Conservation (phyloP, 2,888 invertebrate genomes). For the Diaprepes abbreviatus region DNA sequence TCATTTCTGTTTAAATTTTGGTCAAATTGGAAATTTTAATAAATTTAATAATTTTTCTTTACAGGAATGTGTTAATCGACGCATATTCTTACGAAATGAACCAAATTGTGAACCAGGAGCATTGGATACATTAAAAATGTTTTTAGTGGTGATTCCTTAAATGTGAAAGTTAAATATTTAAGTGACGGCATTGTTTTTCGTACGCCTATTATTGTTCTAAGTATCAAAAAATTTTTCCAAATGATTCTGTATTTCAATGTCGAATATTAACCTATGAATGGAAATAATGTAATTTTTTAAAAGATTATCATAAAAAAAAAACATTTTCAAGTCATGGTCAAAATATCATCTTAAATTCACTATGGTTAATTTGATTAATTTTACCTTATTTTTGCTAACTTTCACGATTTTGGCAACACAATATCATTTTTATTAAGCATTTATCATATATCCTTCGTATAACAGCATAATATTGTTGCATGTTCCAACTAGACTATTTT, state of each 20-base stretch:
- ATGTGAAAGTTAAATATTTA: background rate
- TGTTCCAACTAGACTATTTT: no score
- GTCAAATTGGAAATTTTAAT: constrained; percentile 46
- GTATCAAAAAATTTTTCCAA: background rate
- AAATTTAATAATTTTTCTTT: constrained; percentile 49
- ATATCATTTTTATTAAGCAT: no score
- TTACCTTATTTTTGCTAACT: no score
- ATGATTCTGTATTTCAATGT: background rate
- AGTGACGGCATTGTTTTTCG: background rate
- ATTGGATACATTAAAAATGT: constrained; percentile 49
- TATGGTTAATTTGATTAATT: no score
- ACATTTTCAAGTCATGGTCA: no score
- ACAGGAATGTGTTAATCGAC: constrained; percentile 46
- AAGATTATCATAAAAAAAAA: no score
- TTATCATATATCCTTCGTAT: no score
- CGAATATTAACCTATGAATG: background rate
- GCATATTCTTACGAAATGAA: constrained; percentile 52
- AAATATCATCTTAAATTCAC: no score
- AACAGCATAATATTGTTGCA: no score
- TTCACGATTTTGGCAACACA: no score
- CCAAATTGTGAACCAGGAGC: constrained; percentile 50
- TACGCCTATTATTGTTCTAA: background rate
- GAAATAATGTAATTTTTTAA: no score
- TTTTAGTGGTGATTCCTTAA: constrained; percentile 9
- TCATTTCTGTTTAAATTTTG: constrained; percentile 30